A percentile compares a stretch with the other conserved stretches of the same genome.
Evolutionary conservation across 1,140 invertebrate genomes (phyloP).

Genomic region (Dinothrombium tinctorium): DNA sequence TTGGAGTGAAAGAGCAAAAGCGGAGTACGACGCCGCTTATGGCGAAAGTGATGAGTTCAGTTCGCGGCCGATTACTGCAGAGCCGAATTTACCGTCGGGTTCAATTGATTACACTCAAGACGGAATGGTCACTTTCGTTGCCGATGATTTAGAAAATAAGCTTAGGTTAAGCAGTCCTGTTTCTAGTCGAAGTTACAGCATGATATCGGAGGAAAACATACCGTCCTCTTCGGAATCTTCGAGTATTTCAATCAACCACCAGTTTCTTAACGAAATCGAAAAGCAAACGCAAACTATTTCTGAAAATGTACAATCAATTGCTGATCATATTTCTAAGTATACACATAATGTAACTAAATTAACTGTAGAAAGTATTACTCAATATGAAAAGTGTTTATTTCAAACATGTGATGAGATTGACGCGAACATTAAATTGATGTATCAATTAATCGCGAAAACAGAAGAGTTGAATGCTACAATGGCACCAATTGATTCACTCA

Average conservation of each 20-base stretch:
- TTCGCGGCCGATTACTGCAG: neutral
- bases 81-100: neutral
- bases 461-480: conserved; percentile 4
- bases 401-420: conserved; percentile 6
- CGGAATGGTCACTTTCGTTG: conserved; percentile 3
- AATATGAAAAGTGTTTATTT: neutral
- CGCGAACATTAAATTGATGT: conserved; percentile 6
- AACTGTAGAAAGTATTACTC: conserved; percentile 2
- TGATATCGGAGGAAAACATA: neutral
- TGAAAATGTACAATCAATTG: neutral
- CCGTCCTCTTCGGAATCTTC: neutral
- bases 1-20: conserved; percentile 3
- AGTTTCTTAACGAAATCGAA: conserved; percentile 2
- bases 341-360: conserved; percentile 1
- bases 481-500: conserved; percentile 3
- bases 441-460: conserved; percentile 7
- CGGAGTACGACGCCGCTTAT: conserved; percentile 1
- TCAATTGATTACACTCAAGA: neutral
- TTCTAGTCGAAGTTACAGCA: neutral
- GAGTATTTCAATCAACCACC: neutral
- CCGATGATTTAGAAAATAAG: conserved; percentile 3
- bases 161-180: neutral
- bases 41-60: neutral
- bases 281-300: conserved; percentile 1
- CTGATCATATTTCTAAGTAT: neutral